Base-by-base conservation (phyloP, 2,797 vertebrate species). In the Pseudochromis fuscus region DNA sequence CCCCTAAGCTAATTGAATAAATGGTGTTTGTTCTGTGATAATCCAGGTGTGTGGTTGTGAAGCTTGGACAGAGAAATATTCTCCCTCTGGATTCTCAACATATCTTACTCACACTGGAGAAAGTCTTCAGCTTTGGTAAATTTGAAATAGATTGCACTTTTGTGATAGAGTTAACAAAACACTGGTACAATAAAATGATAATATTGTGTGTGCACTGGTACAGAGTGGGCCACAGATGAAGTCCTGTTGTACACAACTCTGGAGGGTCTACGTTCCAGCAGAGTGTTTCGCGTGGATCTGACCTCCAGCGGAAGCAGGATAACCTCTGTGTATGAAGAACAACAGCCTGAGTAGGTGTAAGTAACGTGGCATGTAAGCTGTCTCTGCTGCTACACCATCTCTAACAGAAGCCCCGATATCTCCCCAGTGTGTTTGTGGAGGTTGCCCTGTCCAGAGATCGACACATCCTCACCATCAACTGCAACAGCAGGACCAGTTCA, bases 151-250 rank as follows among this genome's bases (percentile, higher is more conserved):
- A 65, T 16, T 67, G 7, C 30, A 61, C 2, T 24, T 24, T 56
- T 55, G 31, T 16, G 40, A 5, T 25, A 18, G 7, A 38, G 2
- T 7, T 40, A 52, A 9, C 2, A 50, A 0, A 4, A 9, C 11
- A 37, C 1, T 13, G 24, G 9, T 49, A 24, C 55, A 46, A 38
- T 37, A 10, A 33, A 56, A 27, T 0, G 1, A 24, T 35, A 2
- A 57, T 51, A 28, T 33, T 60, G 3, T 57, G 1, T 71, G 57
- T 62, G 11, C 27, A 21, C 55, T 33, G 25, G 7, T 91, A 30
- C 87, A 99, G 98, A 99, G 88, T 99, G 98, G 98, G 95, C 95
- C 61, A 92, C 95, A 72, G 94, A 95, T 77, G 90, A 95, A 15
- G 85, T 96, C 79, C 87, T 99, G 37, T 96, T 96, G 90, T 97